Base-by-base conservation (phyloP, 2,888 invertebrate species). In the Ischnura elegans region DNA sequence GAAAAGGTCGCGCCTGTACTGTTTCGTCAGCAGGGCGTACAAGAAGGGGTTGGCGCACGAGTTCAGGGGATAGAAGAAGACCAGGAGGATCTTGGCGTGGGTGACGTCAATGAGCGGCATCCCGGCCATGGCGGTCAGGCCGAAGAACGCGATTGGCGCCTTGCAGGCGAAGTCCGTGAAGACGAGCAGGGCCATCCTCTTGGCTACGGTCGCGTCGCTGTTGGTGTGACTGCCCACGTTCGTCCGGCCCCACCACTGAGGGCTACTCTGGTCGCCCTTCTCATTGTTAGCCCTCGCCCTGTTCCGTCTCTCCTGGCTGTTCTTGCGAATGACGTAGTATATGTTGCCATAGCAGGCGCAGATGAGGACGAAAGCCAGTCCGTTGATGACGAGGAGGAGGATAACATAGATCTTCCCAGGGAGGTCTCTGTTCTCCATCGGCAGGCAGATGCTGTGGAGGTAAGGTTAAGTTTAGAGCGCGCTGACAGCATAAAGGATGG, bases 1-100 rank as follows among this genome's bases (percentile, higher is more conserved):
- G 95, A 96, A 96, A 94, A 97, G 96, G 95, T 97, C 97, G 85
- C 97, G 95, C 94, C 97, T 96, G 95, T 97, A 97, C 95, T 97
- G 97, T 94, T 97, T 97, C 2, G 97, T 97, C 94, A 97, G 96
- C 94, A 97, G 96, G 8, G 97, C 97, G 95, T 97, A 97, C 61
- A 97, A 95, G 95, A 97, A 97, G 0, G 97, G 97, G 95, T 97
- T 97, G 94, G 97, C 97, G 95, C 97, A 97, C 2, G 97, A 97
- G 95, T 97, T 97, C 94, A 97, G 96, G 0, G 97, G 97, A 95
- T 97, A 97, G 95, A 97, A 97, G 95, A 97, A 97, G 19, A 97
- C 97, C 94, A 97, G 95, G 10, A 97, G 96, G 93, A 97, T 96
- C 95, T 96, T 96, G 6, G 96, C 96, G 94, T 96, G 96, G 5